Evolutionary conservation across 2,888 invertebrate genomes (phyloP).

Genomic region (Noctuana brunneofusca): DNA sequence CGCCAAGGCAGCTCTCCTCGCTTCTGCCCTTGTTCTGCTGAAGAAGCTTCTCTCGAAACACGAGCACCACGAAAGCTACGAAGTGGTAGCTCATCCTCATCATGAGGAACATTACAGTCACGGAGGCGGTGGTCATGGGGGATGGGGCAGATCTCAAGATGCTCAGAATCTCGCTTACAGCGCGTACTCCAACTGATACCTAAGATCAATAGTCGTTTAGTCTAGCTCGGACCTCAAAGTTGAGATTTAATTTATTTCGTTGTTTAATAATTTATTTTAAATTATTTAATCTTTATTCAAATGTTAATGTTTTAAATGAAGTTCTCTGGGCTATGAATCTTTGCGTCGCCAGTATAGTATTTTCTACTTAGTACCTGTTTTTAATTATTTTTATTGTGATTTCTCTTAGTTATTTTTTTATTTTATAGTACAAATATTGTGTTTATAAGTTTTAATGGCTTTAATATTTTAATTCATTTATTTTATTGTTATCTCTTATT

Average conservation of each 20-base stretch:
- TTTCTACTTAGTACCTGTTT: slow-evolving; percentile 63
- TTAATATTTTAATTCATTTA: slow-evolving; percentile 55
- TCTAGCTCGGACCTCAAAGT: slow-evolving; percentile 71
- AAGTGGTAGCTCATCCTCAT: slow-evolving; percentile 88
- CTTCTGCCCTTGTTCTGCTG: slow-evolving; percentile 86
- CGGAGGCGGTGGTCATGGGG: slow-evolving; percentile 81
- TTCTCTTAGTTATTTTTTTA: slow-evolving; percentile 36
- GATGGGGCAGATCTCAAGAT: slow-evolving; percentile 86
- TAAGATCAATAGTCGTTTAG: slow-evolving; percentile 59
- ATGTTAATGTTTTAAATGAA: slow-evolving; percentile 51
- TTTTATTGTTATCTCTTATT: slow-evolving; percentile 54
- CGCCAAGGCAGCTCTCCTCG: slow-evolving; percentile 91
- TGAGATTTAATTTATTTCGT: slow-evolving; percentile 65
- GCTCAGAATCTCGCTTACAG: slow-evolving; percentile 88
- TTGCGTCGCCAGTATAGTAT: slow-evolving; percentile 35
- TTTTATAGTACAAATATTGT: slow-evolving; percentile 64
- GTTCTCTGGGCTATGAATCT: slow-evolving; percentile 41
- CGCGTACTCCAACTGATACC: slow-evolving; percentile 82
- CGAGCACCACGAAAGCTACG: slow-evolving; percentile 87
- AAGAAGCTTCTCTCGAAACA: slow-evolving; percentile 88
- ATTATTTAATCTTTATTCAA: slow-evolving; percentile 49
- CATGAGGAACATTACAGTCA: slow-evolving; percentile 83
- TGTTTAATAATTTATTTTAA: slow-evolving; percentile 73
- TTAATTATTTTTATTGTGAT: slow-evolving; percentile 50
- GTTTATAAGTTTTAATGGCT: slow-evolving; percentile 56